These are phyloP conservation scores for Agrotis exclamationis DNA, from an alignment of 2,888 invertebrate genomes.

Conservation along the genomic window DNA sequence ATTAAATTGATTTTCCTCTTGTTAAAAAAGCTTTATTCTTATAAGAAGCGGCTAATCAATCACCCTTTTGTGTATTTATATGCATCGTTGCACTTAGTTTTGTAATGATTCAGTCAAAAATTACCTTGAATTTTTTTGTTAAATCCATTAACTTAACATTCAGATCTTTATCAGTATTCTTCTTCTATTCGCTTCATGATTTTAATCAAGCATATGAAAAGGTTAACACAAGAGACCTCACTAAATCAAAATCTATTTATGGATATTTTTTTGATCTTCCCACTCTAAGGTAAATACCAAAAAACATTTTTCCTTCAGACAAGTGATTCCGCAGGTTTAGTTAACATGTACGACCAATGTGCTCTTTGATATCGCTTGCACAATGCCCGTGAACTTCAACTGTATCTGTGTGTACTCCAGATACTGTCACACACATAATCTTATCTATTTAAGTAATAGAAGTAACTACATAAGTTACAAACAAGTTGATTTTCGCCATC, in stretches of 20 bases:
- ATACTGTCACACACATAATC: conserved; percentile 58
- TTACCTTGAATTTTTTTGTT: conserved; percentile 8
- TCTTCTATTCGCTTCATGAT: background rate
- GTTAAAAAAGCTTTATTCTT: conserved; percentile 12
- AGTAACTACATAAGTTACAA: conserved; percentile 43
- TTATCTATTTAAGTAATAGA: conserved; percentile 53
- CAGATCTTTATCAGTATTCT: conserved; percentile 6
- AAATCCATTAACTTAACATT: background rate
- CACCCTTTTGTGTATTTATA: conserved; percentile 14
- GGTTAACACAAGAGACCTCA: background rate
- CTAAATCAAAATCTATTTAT: conserved; percentile 1
- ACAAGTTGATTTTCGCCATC: conserved; percentile 37
- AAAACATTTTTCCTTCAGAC: background rate
- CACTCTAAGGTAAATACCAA: background rate
- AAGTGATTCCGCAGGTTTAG: background rate
- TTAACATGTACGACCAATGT: conserved; percentile 58
- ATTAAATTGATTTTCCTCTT: conserved; percentile 22
- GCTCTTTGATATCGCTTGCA: conserved; percentile 52
- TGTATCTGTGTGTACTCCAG: conserved; percentile 54
- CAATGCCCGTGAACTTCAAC: conserved; percentile 62
- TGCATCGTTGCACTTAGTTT: conserved; percentile 29
- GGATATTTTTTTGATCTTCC: background rate
- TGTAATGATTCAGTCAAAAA: conserved; percentile 4
- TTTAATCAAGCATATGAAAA: conserved; percentile 3
- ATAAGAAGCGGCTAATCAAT: conserved; percentile 33